Base-by-base conservation (phyloP, 1,140 invertebrate genomes). In the Ips nitidus region DNA sequence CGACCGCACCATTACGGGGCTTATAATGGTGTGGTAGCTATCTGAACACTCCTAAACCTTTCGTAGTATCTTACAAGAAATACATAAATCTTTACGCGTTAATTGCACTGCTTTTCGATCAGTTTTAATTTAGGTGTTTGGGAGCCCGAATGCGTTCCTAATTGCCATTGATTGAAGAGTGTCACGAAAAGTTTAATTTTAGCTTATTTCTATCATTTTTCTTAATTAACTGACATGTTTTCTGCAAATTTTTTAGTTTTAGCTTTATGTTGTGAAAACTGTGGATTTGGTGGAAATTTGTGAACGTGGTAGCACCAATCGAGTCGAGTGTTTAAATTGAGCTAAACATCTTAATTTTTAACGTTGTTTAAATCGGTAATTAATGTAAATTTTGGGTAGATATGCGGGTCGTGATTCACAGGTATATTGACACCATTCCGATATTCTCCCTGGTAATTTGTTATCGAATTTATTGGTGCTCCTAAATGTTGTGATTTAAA, bases 1-100 rank as follows among this genome's bases (percentile, higher is more conserved):
- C 52, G 40, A 52, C 41, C 41, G 42, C 52, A 38, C 52, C 62
- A 65, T 65, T 65, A 65, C 38, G 7, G 60, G 41, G 36, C 40
- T 4, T 50, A 47, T 65, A 65, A 65, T 65, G 62, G 52, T 65
- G 62, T 65, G 62, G 62, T 65, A 65, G 62, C 62, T 64, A 64
- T 64, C 62, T 64, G 50, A 64, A 61, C 45, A 64, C 62, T 64
- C 52, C 62, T 42, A 65, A 65, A 56, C 62, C 52, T 43, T 56
- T 55, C 41, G 22, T 41, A 55, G 62, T 55, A 56, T 65, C 52
- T 65, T 65, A 65, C 62, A 55, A 65, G 52, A 41, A 65, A 53
- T n/a, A 50, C 52, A 64, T 64, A 64, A 65, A 65, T 65, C 62
- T 65, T 65, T 55, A 55, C 52, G 56, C 56, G 62, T 38, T 65